phyloP scores from a whole-genome alignment of 2,797 vertebrate species.

The Esox masquinongy region DNA sequence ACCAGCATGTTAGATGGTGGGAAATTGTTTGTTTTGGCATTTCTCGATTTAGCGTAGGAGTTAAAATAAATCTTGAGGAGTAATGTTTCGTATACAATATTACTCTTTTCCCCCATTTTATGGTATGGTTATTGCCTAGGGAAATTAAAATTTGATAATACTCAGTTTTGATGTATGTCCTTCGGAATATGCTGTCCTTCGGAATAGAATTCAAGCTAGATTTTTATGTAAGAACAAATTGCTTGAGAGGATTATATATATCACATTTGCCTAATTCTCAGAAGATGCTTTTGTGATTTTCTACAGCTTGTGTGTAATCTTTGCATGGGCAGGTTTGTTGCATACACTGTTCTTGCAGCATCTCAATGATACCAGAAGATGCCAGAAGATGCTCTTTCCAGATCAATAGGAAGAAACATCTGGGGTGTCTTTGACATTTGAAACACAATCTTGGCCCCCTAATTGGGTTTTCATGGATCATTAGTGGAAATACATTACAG shows the following conservation, averaged over 20 bases:
- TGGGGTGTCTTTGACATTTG: conserved; percentile 20
- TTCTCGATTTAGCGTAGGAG: neutral
- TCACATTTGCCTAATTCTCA: conserved; percentile 57
- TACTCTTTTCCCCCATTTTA: neutral
- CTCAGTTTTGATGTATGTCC: conserved; percentile 10
- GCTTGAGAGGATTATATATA: conserved; percentile 58
- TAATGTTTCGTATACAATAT: neutral
- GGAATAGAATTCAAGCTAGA: conserved; percentile 29
- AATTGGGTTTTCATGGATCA: conserved; percentile 21
- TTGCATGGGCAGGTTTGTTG: conserved; percentile 41
- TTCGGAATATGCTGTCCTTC: conserved; percentile 5
- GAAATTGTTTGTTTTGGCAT: neutral
- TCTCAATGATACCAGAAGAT: conserved; percentile 12
- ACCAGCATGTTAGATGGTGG: neutral
- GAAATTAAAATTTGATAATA: conserved; percentile 12
- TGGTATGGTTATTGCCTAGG: conserved; percentile 17
- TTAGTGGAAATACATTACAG: conserved; percentile 15
- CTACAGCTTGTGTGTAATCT: conserved; percentile 59
- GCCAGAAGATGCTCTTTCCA: conserved; percentile 15
- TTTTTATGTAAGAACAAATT: conserved; percentile 46
- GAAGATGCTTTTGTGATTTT: conserved; percentile 44
- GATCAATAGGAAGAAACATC: conserved; percentile 20
- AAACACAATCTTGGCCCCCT: conserved; percentile 1
- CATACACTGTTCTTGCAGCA: conserved; percentile 22
- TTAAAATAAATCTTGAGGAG: neutral